Conservation (phyloP, 2,888 invertebrate species). For the Scaptomyza parva region DNA sequence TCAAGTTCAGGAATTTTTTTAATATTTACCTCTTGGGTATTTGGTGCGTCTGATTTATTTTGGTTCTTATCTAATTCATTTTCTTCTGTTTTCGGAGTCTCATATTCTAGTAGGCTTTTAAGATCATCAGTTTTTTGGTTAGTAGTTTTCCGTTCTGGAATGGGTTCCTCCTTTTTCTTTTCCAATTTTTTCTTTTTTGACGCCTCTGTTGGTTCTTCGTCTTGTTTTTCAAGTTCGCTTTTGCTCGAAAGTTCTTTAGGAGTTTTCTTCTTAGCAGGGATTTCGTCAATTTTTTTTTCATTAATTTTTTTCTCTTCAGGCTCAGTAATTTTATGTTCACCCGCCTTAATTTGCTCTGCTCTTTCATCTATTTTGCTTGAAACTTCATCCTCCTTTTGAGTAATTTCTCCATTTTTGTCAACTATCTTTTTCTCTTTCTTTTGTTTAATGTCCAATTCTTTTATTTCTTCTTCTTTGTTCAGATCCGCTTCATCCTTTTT, state of each 20-base stretch:
- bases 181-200: background rate
- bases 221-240: background rate
- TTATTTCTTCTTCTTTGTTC: conserved; percentile 12
- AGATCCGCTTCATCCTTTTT: conserved; percentile 58
- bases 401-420: conserved; percentile 41
- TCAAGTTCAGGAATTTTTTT: background rate
- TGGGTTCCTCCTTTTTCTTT: background rate
- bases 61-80: background rate
- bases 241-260: conserved; percentile 11
- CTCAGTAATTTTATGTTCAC: background rate
- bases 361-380: conserved; percentile 5
- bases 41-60: background rate
- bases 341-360: background rate
- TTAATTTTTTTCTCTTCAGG: conserved; percentile 1
- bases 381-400: conserved; percentile 11
- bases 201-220: background rate
- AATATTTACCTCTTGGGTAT: background rate
- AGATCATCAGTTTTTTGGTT: background rate
- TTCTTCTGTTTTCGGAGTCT: background rate
- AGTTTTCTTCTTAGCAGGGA: background rate
- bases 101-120: background rate
- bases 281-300: conserved; percentile 46
- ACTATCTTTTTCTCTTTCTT: conserved; percentile 6
- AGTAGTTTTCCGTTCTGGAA: background rate
- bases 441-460: background rate